Evolutionary conservation across 2,113 vertebrate species (phyloP).

Genomic region (Chelonoidis abingdonii): DNA sequence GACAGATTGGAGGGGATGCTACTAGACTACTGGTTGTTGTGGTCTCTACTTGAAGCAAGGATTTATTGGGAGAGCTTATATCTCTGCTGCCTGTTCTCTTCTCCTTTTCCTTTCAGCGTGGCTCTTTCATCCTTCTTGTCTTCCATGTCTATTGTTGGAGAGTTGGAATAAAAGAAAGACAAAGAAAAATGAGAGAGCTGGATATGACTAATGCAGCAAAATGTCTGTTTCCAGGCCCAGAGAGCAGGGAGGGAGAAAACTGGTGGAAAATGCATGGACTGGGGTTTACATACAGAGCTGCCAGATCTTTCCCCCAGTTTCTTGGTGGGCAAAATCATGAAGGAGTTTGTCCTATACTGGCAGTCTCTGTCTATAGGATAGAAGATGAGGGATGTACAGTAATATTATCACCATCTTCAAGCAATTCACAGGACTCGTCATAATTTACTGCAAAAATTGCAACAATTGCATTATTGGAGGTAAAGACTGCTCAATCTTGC

Average conservation of each 20-base stretch:
- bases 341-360: not conserved
- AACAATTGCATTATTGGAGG: not conserved
- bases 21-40: not conserved
- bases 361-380: not conserved
- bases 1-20: not conserved
- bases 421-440: not conserved
- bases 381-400: not conserved
- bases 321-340: not conserved
- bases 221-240: not conserved
- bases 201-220: not conserved
- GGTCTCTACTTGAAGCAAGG: not conserved
- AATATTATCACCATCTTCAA: not conserved
- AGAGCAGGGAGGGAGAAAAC: not conserved
- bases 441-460: not conserved
- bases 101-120: not conserved
- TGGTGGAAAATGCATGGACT: not conserved
- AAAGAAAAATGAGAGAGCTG: not conserved
- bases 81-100: not conserved
- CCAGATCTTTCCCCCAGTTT: not conserved
- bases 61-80: not conserved
- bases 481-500: not conserved
- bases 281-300: not conserved
- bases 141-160: not conserved
- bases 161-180: not conserved
- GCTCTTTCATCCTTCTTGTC: not conserved